phyloP scores from a whole-genome alignment of 2,113 vertebrate species.

The Pheucticus melanocephalus region DNA sequence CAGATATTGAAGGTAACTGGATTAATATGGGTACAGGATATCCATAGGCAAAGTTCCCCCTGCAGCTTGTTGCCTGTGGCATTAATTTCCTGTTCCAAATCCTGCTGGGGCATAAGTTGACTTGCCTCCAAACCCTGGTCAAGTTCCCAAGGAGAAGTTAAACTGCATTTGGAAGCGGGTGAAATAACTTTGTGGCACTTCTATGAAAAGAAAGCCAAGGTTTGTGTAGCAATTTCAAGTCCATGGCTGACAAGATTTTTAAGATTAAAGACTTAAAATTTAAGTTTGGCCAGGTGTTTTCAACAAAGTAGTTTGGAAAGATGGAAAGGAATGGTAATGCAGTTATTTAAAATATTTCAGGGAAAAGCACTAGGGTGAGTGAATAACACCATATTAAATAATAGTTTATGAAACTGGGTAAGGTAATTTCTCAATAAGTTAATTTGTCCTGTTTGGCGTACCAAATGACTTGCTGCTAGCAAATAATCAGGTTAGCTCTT shows the following conservation, averaged over 20 bases:
- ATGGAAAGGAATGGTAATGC: not conserved
- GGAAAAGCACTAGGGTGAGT: not conserved
- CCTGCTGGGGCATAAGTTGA: not conserved
- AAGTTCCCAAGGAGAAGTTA: not conserved
- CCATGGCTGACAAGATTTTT: not conserved
- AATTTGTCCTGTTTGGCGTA: not conserved
- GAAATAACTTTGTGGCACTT: not conserved
- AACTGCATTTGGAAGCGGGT: not conserved
- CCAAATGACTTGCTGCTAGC: not conserved
- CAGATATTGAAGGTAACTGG: not conserved
- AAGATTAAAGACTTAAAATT: not conserved
- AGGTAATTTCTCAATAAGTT: not conserved
- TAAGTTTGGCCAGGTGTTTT: not conserved
- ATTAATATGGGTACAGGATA: not conserved
- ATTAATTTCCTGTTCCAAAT: slow-evolving; percentile 3
- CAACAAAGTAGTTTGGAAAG: not conserved
- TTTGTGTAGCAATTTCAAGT: not conserved
- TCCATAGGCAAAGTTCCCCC: not conserved
- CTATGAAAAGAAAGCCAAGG: not conserved
- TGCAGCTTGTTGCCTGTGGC: not conserved
- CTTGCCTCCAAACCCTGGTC: not conserved
- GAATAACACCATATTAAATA: not conserved
- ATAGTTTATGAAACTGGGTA: not conserved
- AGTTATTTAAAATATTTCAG: not conserved
- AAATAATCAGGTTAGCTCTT: not conserved